Base-by-base conservation (phyloP, 92 coral and sea anemone species). In the Heteractis magnifica region DNA sequence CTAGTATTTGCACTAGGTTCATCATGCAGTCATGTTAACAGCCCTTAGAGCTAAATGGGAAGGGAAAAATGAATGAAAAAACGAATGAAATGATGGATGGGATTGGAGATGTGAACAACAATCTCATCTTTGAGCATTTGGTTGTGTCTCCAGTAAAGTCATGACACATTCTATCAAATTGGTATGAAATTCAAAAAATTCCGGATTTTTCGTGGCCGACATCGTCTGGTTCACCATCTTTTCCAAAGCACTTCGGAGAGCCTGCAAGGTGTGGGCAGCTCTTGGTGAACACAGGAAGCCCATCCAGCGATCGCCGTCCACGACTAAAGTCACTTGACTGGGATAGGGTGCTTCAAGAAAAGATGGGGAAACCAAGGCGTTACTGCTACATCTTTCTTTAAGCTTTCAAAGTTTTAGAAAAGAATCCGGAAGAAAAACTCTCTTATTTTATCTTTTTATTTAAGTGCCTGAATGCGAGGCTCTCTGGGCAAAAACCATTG, bases 301-400 rank as follows among this genome's bases (percentile, higher is more conserved):
- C 89, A 91, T 91, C 92, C 92, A 93, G 83, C 88, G 94, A 85
- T 93, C 97, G 4, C 97, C 97, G 72, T 90, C 92, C 49, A 93
- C 90, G 48, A 91, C 92, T 26, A 93, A 71, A n/a, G 92, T 93
- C 65, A 87, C 91, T 14, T 86, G 87, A 59, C 88, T 83, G 59
- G 89, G 83, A 23, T 82, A 86, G 23, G 84, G 73, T 19, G 89
- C 64, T 50, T 77, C 81, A 41, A 50, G 53, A 52, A 84, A 48
- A 15, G 2, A 23, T 15, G 15, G 21, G 8, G 18, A 59, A 52
- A 59, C 5, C 6, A 10, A 60, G n/a, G 0, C 6, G 41, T 8
- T 50, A 75, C 34, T 21, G 16, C 3, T 74, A 34, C 44, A 34
- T 34, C 44, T 34, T 34, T 34, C 44, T 34, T 34, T 34, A 34